Base-by-base conservation (phyloP, 2,888 invertebrate genomes). In the Buathra laborator region DNA sequence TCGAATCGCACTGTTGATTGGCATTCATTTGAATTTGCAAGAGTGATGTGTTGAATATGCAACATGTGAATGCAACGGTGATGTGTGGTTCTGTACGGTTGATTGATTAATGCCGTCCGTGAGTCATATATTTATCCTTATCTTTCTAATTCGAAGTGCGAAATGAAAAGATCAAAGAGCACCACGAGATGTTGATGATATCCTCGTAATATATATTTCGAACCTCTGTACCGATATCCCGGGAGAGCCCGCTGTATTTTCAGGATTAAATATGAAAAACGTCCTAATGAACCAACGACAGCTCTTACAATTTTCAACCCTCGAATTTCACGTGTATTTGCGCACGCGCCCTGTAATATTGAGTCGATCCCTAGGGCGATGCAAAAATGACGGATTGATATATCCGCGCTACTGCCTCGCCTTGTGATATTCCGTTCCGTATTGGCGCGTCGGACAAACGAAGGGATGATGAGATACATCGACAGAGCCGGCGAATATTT, bases 241-340 rank as follows among this genome's bases (percentile, higher is more conserved):
- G 24, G 19, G 37, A 51, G 77, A 67, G 14, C 29, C 7, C 12
- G 29, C 2, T 16, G 46, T 59, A 44, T 83, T 89, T 91, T 91
- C 88, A 84, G 89, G 89, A 91, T 91, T 91, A 90, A 91, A 90
- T 86, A 86, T 88, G 89, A 90, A 89, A 87, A 86, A 88, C 87
- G 86, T 71, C 83, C 87, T 90, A 90, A 91, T 86, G 91, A 91
- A 89, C 84, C 72, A 59, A 87, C 83, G 70, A 76, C 83, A 75
- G 86, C 82, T 76, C 80, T 80, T 74, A 72, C 86, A 70, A 84
- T 75, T 78, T 72, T 68, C 71, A 80, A 83, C 88, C 81, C 71
- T 74, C 66, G 37, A 37, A 51, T 51, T 16, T 75, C 72, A 64
- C 29, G 24, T 32, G 32, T 16, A 51, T 43, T 32, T 24, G 56